Percentiles rank a stretch among this genome's conserved stretches.
These are phyloP conservation scores for Pterocles burchelli DNA, from an alignment of 2,113 vertebrate species.

Conservation along the genomic window DNA sequence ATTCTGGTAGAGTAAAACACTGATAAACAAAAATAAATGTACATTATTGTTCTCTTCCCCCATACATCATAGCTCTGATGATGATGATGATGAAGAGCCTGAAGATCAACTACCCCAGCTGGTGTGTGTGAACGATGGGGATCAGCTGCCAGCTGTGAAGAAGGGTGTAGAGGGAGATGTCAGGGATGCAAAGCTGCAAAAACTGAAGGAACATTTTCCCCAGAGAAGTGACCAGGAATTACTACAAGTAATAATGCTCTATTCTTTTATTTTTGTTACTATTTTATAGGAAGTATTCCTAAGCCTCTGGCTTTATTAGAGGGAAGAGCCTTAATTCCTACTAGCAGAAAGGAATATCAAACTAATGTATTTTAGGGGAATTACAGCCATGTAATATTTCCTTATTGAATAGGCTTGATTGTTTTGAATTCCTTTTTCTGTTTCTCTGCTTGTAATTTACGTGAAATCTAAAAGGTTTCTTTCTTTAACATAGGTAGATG, in stretches of 20 bases:
- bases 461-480: neutral
- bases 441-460: neutral
- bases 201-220: slow-evolving; percentile 84
- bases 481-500: slow-evolving; percentile 48
- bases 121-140: neutral
- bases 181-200: slow-evolving; percentile 76
- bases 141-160: neutral
- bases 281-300: neutral
- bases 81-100: slow-evolving; percentile 67
- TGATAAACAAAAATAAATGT: neutral
- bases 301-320: neutral
- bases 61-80: slow-evolving; percentile 37
- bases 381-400: neutral
- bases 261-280: neutral
- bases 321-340: neutral
- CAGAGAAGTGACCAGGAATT: slow-evolving; percentile 78
- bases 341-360: neutral
- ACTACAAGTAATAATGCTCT: slow-evolving; percentile 75
- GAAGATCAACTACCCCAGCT: neutral
- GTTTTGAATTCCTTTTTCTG: neutral
- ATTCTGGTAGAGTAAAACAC: neutral
- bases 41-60: neutral
- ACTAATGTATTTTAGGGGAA: neutral
- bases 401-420: neutral
- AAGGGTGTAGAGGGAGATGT: slow-evolving; percentile 45